A percentile compares a stretch with the other conserved stretches of the same genome.
Evolutionary conservation across 2,888 invertebrate genomes (phyloP).

Genomic region (Drosophila cyrtoloma): DNA sequence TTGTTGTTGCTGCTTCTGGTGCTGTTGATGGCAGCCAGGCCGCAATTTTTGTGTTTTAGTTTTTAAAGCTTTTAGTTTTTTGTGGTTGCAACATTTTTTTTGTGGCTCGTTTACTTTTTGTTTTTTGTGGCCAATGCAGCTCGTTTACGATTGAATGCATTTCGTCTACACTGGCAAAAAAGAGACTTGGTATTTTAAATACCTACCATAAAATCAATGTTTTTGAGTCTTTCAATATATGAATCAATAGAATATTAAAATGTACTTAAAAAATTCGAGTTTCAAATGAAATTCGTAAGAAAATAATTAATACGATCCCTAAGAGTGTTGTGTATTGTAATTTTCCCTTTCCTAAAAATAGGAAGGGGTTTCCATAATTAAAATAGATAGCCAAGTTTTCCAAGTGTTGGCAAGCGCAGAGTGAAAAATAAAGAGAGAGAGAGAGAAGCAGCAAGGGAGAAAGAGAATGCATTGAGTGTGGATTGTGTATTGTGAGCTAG

Average conservation of each 20-base stretch:
- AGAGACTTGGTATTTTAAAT: not conserved
- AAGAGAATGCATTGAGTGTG: constrained; percentile 1
- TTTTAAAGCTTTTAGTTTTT: constrained; percentile 67
- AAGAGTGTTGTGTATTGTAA: not conserved
- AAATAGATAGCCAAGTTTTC: not conserved
- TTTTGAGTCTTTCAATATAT: not conserved
- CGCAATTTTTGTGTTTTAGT: constrained; percentile 80
- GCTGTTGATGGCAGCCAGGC: constrained; percentile 63
- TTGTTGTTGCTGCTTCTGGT: constrained; percentile 26
- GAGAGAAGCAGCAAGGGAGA: not conserved
- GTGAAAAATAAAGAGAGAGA: not conserved
- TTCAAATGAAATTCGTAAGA: not conserved
- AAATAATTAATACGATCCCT: not conserved
- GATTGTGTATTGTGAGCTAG: constrained; percentile 26
- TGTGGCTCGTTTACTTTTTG: constrained; percentile 51
- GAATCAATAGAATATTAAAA: not conserved
- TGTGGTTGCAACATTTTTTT: constrained; percentile 22
- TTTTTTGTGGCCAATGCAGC: constrained; percentile 69
- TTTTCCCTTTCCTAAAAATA: not conserved
- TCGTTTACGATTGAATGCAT: constrained; percentile 74
- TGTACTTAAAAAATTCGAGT: not conserved
- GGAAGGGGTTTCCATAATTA: not conserved
- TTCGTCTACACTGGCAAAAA: constrained; percentile 15
- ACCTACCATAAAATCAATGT: not conserved
- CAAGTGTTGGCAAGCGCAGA: not conserved